A percentile compares a stretch with the other conserved stretches of the same genome.
Conservation (phyloP, 2,888 invertebrate species). For the Meliscaeva auricollis region DNA sequence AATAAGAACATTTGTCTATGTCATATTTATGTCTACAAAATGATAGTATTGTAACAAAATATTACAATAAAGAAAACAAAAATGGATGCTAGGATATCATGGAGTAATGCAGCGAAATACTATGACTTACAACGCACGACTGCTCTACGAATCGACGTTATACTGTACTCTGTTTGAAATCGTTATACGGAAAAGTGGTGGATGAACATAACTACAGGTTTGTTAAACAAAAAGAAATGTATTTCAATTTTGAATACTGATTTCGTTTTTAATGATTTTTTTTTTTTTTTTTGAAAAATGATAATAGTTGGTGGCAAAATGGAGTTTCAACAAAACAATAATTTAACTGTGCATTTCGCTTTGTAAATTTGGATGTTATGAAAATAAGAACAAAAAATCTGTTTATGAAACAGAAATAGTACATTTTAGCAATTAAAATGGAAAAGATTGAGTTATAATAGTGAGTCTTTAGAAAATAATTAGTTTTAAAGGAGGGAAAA, state of each 20-base stretch:
- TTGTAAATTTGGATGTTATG: too few relatives aligned
- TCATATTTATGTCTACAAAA: conserved; percentile 76
- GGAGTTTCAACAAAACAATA: neutral
- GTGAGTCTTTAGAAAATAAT: too few relatives aligned
- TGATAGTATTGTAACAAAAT: neutral
- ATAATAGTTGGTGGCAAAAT: conserved; percentile 9
- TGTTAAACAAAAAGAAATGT: neutral
- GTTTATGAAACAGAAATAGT: too few relatives aligned
- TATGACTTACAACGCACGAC: too few relatives aligned
- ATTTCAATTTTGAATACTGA: conserved; percentile 10
- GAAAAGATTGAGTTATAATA: too few relatives aligned
- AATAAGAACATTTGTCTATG: conserved; percentile 78
- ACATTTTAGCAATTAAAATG: too few relatives aligned
- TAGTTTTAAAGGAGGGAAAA: too few relatives aligned
- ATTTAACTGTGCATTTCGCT: neutral
- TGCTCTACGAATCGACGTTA: conserved; percentile 33
- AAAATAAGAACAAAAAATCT: too few relatives aligned
- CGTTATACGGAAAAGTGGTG: conserved; percentile 31
- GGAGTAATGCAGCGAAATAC: neutral
- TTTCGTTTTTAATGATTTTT: neutral
- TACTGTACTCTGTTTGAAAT: conserved; percentile 74
- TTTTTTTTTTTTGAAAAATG: neutral
- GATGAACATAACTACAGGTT: conserved; percentile 38
- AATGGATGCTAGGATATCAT: conserved; percentile 45
- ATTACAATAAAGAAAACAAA: conserved; percentile 4